A percentile compares a stretch with the other conserved stretches of the same genome.
Evolutionary conservation across 2,888 invertebrate genomes (phyloP).

Genomic region (Metacarcinus magister): DNA sequence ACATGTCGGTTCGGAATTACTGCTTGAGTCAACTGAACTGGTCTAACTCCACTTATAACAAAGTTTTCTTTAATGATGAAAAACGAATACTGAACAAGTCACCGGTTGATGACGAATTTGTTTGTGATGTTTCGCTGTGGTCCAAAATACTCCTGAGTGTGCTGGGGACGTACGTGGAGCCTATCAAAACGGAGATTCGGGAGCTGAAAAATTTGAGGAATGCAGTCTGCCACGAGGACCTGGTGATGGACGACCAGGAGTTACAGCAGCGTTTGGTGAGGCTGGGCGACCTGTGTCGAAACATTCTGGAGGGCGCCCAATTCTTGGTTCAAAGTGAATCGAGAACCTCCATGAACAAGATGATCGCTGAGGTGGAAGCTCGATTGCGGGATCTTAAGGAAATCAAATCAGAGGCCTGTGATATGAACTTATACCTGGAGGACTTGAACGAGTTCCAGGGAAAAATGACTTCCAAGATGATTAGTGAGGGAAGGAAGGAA

Average conservation of each 20-base stretch:
- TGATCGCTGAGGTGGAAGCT: constrained; percentile 66
- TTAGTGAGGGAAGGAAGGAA: constrained; percentile 74
- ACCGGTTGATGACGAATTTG: constrained; percentile 51
- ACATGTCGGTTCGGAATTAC: constrained; percentile 62
- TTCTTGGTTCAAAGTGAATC: not conserved
- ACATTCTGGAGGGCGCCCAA: constrained; percentile 55
- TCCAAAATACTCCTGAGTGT: constrained; percentile 72
- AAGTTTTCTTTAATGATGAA: constrained; percentile 54
- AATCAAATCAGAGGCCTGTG: constrained; percentile 49
- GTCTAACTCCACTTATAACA: constrained; percentile 60
- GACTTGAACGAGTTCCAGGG: constrained; percentile 66
- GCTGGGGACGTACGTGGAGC: constrained; percentile 70
- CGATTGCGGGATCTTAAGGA: constrained; percentile 51
- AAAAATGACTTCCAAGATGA: constrained; percentile 74
- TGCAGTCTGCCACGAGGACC: constrained; percentile 78
- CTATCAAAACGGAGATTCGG: constrained; percentile 66
- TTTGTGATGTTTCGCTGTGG: constrained; percentile 72
- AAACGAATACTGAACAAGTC: constrained; percentile 50
- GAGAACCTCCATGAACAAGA: not conserved
- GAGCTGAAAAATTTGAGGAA: constrained; percentile 79
- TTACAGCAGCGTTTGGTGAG: not conserved
- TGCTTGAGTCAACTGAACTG: constrained; percentile 65
- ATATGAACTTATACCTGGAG: constrained; percentile 56
- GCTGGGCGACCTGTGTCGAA: constrained; percentile 59
- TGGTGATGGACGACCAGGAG: constrained; percentile 65